Evolutionary conservation across 2,888 invertebrate species (phyloP).

Genomic region (Drosophila sordidapex): DNA sequence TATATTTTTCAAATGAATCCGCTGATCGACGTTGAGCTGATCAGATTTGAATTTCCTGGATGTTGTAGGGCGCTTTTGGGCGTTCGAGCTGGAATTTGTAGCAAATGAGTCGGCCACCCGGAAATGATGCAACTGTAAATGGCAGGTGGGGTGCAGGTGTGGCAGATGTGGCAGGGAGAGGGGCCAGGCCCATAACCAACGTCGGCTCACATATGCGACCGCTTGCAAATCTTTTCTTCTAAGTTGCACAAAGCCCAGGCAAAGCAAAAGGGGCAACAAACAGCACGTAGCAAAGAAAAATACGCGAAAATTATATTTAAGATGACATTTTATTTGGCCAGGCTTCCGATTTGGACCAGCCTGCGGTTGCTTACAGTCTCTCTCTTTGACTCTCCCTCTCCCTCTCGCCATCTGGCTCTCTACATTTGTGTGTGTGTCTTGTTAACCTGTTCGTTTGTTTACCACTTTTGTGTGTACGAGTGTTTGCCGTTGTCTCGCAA

Average conservation of each 20-base stretch:
- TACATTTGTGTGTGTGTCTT: constrained; percentile 31
- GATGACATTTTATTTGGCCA: constrained; percentile 75
- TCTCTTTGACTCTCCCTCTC: no score
- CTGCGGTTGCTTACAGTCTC: constrained; percentile 35
- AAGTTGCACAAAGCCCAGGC: constrained; percentile 23
- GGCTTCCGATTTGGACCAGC: constrained; percentile 45
- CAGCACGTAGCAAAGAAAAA: constrained; percentile 68
- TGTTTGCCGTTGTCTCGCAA: constrained; percentile 55
- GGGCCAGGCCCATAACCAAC: constrained; percentile 8
- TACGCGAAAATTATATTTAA: constrained; percentile 80
- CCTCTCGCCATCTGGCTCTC: not conserved
- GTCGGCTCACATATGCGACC: constrained; percentile 61
- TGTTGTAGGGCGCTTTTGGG: constrained; percentile 17
- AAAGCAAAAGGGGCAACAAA: constrained; percentile 39
- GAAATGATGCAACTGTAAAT: constrained; percentile 66
- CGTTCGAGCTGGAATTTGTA: constrained; percentile 26
- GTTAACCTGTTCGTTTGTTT: constrained; percentile 68
- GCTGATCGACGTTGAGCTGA: not conserved
- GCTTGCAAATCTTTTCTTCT: constrained; percentile 72
- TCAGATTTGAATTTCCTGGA: not conserved
- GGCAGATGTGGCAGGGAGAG: not conserved
- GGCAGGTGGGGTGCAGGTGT: not conserved
- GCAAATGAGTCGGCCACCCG: not conserved
- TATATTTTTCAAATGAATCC: no score
- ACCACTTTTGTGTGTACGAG: constrained; percentile 27